Evolutionary conservation across 2,113 vertebrate species (phyloP).

Genomic region (Heloderma charlesbogerti): DNA sequence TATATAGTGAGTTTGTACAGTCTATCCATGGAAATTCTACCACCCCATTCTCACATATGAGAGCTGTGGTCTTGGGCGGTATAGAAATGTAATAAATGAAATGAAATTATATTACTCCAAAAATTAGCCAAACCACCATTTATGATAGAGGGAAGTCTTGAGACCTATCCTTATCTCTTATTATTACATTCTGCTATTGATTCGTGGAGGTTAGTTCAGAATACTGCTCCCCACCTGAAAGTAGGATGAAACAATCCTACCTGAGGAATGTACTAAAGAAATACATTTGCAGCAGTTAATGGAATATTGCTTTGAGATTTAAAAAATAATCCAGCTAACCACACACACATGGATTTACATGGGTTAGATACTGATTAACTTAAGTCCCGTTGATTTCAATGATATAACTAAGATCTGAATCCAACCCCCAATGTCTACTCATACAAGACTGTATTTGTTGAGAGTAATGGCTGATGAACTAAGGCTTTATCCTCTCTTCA

Average conservation of each 20-base stretch:
- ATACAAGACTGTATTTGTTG: slow-evolving; percentile 32
- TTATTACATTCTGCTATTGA: background rate
- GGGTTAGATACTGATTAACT: background rate
- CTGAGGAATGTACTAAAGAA: background rate
- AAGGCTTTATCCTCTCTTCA: slow-evolving; percentile 11
- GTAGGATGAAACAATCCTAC: background rate
- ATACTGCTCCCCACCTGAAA: background rate
- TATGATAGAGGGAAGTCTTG: background rate
- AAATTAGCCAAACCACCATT: background rate
- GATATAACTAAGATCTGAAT: too few relatives aligned
- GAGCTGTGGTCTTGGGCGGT: too few relatives aligned
- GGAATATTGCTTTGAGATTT: background rate
- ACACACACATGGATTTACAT: slow-evolving; percentile 30
- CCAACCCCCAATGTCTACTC: background rate
- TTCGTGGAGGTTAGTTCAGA: background rate
- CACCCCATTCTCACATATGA: background rate
- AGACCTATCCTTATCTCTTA: background rate
- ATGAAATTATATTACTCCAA: too few relatives aligned
- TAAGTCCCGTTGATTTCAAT: too few relatives aligned
- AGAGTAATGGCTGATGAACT: slow-evolving; percentile 15
- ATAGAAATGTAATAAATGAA: too few relatives aligned
- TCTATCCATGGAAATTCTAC: background rate
- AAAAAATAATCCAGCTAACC: slow-evolving; percentile 14
- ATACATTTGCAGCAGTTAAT: background rate
- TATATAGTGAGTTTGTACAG: background rate